Evolutionary conservation across 2,113 vertebrate genomes (phyloP).

Genomic region (Labeo catla): DNA sequence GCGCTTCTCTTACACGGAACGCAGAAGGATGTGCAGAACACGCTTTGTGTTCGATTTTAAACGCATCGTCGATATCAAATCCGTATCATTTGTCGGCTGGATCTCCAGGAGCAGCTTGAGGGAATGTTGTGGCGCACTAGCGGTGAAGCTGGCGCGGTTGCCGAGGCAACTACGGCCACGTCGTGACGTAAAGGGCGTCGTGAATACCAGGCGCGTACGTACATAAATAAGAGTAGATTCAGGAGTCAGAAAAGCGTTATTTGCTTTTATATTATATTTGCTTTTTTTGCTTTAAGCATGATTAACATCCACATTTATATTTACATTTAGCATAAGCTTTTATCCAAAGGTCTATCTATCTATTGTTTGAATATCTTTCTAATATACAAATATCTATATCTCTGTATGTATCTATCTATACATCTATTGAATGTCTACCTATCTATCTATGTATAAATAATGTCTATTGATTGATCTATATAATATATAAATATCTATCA

Average conservation of each 20-base stretch:
- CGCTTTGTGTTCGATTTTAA: background rate
- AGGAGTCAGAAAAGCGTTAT: background rate
- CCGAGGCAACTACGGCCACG: slow-evolving; percentile 34
- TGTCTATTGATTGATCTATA: background rate
- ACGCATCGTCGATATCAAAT: background rate
- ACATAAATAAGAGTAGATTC: background rate
- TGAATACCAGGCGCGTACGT: slow-evolving; percentile 28
- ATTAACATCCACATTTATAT: background rate
- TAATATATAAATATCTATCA: no score
- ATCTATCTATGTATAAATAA: background rate
- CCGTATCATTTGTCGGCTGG: background rate
- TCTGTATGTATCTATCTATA: background rate
- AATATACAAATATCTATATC: no score
- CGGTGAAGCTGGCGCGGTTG: slow-evolving; percentile 45
- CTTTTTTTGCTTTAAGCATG: background rate
- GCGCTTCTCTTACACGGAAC: background rate
- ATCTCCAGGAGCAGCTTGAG: no score
- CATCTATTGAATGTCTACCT: background rate
- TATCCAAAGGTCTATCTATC: background rate
- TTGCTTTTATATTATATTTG: no score
- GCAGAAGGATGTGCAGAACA: no score
- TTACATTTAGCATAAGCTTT: no score
- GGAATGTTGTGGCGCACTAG: background rate
- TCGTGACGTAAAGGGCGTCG: background rate
- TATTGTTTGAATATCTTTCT: background rate